A percentile compares a stretch with the other conserved stretches of the same genome.
Evolutionary conservation across 1,140 invertebrate genomes (phyloP).

Genomic region (Pissodes strobi): DNA sequence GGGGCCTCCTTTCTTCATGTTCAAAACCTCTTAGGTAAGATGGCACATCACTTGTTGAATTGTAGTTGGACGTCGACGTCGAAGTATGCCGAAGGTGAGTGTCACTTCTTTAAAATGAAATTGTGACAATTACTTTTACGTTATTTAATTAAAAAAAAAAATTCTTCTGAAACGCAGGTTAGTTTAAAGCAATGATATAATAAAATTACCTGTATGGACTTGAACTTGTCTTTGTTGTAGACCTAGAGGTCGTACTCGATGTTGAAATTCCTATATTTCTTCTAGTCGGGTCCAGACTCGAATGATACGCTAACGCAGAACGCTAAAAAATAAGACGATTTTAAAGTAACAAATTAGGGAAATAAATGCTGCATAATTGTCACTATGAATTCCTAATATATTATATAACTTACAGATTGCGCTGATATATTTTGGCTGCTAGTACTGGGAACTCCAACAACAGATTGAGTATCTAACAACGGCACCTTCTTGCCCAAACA

Average conservation of each 20-base stretch:
- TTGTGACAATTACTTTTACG: no score
- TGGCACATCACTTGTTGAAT: constrained; percentile 74
- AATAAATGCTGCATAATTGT: no score
- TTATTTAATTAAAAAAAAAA: no score
- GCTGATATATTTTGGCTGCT: constrained; percentile 75
- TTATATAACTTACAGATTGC: constrained; percentile 61
- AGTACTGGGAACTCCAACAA: constrained; percentile 64
- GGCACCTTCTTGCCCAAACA: constrained; percentile 86
- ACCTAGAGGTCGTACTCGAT: constrained; percentile 90
- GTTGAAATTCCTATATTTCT: constrained; percentile 94
- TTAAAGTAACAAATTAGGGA: no score
- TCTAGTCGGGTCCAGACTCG: constrained; percentile 63
- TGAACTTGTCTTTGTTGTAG: constrained; percentile 91
- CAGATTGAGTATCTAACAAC: constrained; percentile 72
- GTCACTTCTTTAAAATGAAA: constrained; percentile 71
- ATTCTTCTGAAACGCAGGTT: no score
- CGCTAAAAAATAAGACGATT: no score
- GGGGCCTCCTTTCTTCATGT: constrained; percentile 55
- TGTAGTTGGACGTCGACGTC: constrained; percentile 83
- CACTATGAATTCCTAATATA: no score
- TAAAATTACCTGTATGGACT: constrained; percentile 77
- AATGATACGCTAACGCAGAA: constrained; percentile 82
- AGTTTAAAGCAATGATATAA: no score
- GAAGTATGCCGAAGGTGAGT: constrained; percentile 78
- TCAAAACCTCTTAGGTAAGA: constrained; percentile 67